These are phyloP conservation scores for Nettapus auritus DNA, from an alignment of 2,113 vertebrate species.

Conservation along the genomic window DNA sequence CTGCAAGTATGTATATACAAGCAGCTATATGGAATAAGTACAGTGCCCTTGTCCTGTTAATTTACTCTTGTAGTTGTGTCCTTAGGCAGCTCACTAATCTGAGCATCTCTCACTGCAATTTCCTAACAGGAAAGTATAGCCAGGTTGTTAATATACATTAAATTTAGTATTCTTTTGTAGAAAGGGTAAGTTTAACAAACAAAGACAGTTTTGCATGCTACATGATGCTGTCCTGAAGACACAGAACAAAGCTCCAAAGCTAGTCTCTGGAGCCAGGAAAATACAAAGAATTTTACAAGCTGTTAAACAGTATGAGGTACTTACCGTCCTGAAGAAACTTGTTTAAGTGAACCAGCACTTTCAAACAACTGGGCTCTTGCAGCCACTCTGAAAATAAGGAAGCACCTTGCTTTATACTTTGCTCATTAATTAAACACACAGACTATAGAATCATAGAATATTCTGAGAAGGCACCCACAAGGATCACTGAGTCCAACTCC, in stretches of 20 bases:
- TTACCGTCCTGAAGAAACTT: conserved; percentile 84
- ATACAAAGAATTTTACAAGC: not conserved
- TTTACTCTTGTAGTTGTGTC: not conserved
- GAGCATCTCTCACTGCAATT: not conserved
- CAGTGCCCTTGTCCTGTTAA: not conserved
- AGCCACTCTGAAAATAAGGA: conserved; percentile 84
- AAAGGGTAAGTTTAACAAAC: not conserved
- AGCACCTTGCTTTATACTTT: not conserved
- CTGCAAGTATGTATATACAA: not conserved
- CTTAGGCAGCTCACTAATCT: not conserved
- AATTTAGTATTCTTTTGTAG: not conserved
- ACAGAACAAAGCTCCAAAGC: not conserved
- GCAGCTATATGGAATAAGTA: not conserved
- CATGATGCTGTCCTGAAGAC: not conserved
- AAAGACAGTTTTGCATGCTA: not conserved
- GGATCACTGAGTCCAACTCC: too few relatives aligned
- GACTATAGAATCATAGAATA: not conserved
- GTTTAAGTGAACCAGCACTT: conserved; percentile 84
- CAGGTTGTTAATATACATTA: not conserved
- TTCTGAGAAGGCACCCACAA: too few relatives aligned
- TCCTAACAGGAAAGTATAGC: not conserved
- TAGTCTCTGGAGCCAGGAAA: not conserved
- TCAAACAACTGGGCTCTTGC: conserved; percentile 87
- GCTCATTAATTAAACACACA: not conserved
- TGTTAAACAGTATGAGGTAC: not conserved